Evolutionary conservation across 1,140 invertebrate genomes (phyloP), one percentile per base, ranked within the genome.

Genomic region (Ceratina calcarata): DNA sequence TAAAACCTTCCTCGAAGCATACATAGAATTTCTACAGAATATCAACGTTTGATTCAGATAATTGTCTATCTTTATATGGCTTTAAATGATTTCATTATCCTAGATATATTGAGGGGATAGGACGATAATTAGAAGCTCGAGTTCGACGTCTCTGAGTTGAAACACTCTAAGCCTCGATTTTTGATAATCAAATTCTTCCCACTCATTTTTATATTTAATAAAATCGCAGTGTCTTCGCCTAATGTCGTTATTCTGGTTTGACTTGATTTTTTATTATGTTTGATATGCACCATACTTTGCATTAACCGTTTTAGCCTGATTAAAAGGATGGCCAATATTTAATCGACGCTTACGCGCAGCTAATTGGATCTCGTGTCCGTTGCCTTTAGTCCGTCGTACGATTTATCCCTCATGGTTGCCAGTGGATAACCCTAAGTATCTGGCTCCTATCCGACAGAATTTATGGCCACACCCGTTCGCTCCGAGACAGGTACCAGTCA

Each of bases 281-380:
- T 6, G 37, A 45, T 45, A 6, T 45, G 37, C 37, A 45, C 6
- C 37, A 10, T 3, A 37, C 32, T 0, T 45, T 45, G 37, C 37
- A 45, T 0, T 10, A 6, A 45, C 8, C 37, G 37, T 45, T 60
- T 69, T 51, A 18, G 45, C 13, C 76, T 62, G 71, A 71, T 78
- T 78, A 78, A 72, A 72, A 58, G 53, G 8, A 22, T 45, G 37
- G 55, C 16, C 68, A 57, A 78, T 78, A 78, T 72, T 78, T 45
- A 22, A 78, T 72, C 58, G 49, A 55, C 51, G 76, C 10, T 45
- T 71, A 78, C 53, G 76, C 58, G 58, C 76, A 72, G 58, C 76
- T 78, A 78, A 78, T 78, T 78, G 76, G 76, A 72, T 64, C 20
- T 53, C 58, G 68, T 78, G 76, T 78, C 76, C 49, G 22, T 65